These are phyloP conservation scores for Serinus canaria DNA, from an alignment of 2,113 vertebrate species.

Conservation along the genomic window DNA sequence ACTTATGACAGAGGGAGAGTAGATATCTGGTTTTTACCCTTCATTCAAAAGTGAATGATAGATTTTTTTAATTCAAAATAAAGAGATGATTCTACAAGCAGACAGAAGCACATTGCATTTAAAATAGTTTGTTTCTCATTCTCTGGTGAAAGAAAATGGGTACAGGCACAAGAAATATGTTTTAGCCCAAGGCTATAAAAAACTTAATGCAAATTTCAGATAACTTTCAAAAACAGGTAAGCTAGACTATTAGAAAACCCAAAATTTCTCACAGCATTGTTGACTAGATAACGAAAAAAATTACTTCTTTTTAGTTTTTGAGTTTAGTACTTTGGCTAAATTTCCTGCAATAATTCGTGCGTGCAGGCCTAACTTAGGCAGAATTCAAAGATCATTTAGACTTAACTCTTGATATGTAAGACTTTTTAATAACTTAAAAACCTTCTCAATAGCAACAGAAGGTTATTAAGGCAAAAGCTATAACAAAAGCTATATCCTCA, in stretches of 20 bases:
- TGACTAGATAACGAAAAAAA: not conserved
- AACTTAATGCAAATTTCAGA: not conserved
- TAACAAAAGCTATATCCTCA: not conserved
- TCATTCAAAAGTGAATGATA: not conserved
- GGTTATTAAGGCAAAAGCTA: not conserved
- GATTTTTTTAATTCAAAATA: not conserved
- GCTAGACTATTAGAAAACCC: not conserved
- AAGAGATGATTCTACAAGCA: not conserved
- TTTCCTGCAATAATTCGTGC: not conserved
- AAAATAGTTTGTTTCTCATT: not conserved
- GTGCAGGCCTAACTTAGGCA: not conserved
- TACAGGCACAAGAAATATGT: not conserved
- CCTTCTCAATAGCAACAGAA: not conserved
- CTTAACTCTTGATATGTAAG: not conserved
- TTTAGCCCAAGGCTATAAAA: not conserved
- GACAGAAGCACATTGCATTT: not conserved
- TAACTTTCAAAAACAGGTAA: not conserved
- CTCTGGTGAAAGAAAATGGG: not conserved
- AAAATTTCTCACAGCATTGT: not conserved
- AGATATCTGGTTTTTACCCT: not conserved
- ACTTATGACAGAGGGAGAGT: not conserved
- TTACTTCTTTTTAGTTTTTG: not conserved
- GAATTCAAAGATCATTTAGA: not conserved
- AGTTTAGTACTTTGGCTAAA: not conserved
- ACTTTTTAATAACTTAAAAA: not conserved